These are phyloP conservation scores for Tonatia bakeri DNA, from an alignment of 2,113 vertebrate species.

Conservation along the genomic window DNA sequence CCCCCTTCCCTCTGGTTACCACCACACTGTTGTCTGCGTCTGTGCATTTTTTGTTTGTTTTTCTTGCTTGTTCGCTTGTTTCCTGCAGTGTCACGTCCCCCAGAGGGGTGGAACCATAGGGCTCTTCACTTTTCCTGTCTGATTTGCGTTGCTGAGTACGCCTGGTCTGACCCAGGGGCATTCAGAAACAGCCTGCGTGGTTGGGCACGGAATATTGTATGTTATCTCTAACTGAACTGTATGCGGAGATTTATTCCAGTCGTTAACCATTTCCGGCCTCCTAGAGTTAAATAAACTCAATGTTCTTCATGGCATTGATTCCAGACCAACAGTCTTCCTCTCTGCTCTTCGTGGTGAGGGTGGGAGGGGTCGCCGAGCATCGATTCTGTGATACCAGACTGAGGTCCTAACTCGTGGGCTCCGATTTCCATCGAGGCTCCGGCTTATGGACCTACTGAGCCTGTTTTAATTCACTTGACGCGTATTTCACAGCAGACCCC, in stretches of 20 bases:
- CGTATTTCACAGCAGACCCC: not conserved
- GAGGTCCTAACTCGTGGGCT: not conserved
- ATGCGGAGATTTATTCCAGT: not conserved
- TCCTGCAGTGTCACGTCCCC: not conserved
- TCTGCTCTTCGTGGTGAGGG: not conserved
- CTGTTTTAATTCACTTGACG: not conserved
- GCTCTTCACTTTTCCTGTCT: not conserved
- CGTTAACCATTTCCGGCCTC: not conserved
- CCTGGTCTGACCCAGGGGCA: not conserved
- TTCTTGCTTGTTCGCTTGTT: not conserved
- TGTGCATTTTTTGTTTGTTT: not conserved
- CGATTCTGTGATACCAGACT: rapidly evolving
- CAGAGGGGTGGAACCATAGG: not conserved
- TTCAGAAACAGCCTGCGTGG: not conserved
- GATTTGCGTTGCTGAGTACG: not conserved
- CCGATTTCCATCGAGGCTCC: not conserved
- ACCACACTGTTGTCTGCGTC: not conserved
- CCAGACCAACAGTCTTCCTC: not conserved
- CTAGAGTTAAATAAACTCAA: not conserved
- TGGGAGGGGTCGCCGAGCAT: not conserved
- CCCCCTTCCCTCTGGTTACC: not conserved
- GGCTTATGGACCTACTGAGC: not conserved
- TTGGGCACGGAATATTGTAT: not conserved
- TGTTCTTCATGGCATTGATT: not conserved
- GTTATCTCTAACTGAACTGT: not conserved